These are phyloP conservation scores for Automeris io DNA, from an alignment of 2,888 invertebrate genomes.

Conservation along the genomic window DNA sequence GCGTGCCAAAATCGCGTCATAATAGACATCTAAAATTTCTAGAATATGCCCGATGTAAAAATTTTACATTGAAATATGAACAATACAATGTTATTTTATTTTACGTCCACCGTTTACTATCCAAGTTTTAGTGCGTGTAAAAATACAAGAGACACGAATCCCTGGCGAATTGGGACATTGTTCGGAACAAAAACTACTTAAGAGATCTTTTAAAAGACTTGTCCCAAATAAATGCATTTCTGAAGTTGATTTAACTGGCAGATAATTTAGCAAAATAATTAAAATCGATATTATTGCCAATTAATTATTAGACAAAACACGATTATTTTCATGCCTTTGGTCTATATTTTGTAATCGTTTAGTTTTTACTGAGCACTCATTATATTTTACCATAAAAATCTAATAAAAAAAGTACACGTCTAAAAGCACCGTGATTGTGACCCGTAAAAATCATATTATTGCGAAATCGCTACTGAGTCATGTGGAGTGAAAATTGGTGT, in stretches of 20 bases:
- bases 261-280: constrained; percentile 8
- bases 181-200: constrained; percentile 1
- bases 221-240: constrained; percentile 1
- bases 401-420: neutral
- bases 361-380: too few species aligned
- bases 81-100: constrained; percentile 7
- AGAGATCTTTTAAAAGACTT: neutral
- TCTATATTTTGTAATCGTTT: too few species aligned
- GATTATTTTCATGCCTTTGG: too few species aligned
- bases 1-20: constrained; percentile 2
- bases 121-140: neutral
- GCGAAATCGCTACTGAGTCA: constrained; percentile 19
- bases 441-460: constrained; percentile 31
- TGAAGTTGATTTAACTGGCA: constrained; percentile 6
- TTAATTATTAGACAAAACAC: too few species aligned
- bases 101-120: constrained; percentile 7
- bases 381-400: too few species aligned
- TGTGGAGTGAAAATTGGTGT: constrained; percentile 26
- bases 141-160: constrained; percentile 2
- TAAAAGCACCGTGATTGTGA: constrained; percentile 23
- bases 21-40: constrained; percentile 3
- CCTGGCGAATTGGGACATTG: neutral
- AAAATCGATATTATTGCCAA: too few species aligned
- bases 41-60: constrained; percentile 4
- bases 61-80: constrained; percentile 6